Evolutionary conservation across 1,140 invertebrate genomes (phyloP), one percentile per base, ranked within the genome.

Genomic region (Brachionus angularis): DNA sequence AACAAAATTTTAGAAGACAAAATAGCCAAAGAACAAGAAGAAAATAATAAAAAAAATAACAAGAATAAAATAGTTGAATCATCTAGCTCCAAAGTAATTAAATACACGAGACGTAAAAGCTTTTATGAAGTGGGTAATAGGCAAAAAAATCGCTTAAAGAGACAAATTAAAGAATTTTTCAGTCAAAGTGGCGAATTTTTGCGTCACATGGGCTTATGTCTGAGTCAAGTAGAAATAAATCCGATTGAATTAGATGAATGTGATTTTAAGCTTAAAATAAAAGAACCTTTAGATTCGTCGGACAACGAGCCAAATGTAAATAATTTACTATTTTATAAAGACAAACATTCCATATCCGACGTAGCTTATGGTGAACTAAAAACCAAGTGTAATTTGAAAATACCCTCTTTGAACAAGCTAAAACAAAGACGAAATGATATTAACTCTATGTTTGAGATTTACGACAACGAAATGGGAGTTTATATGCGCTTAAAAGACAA

Each of bases 271-370:
- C 42, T 67, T 31, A 46, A 50, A 47, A 67, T 67, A 18, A n/a
- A 42, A 1, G n/a, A 29, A 1, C 62, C 62, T 21, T 16, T 2
- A 14, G 62, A 67, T 8, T 44, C 29, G 5, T 16, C 42, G 3
- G 42, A 47, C 5, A 50, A 46, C n/a, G 47, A 29, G 16, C 62
- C 62, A 14, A 67, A 67, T 31, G 62, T 67, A 2, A 67, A 67
- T 27, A 67, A 67, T 36, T 36, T 67, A 33, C 42, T 67, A 2
- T 67, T 21, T 12, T 67, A 67, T 34, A 67, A 67, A 33, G 62
- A 67, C 12, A 67, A 67, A 14, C 62, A 67, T 29, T 46, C 62
- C 5, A 67, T 67, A n/a, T 67, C 62, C 2, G 62, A 67, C 8
- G 27, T 31, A 23, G 62, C 62, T n/a, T 67, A 67, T 50, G 29